phyloP scores from a whole-genome alignment of 2,113 vertebrate species.

The Pyrgilauda ruficollis region DNA sequence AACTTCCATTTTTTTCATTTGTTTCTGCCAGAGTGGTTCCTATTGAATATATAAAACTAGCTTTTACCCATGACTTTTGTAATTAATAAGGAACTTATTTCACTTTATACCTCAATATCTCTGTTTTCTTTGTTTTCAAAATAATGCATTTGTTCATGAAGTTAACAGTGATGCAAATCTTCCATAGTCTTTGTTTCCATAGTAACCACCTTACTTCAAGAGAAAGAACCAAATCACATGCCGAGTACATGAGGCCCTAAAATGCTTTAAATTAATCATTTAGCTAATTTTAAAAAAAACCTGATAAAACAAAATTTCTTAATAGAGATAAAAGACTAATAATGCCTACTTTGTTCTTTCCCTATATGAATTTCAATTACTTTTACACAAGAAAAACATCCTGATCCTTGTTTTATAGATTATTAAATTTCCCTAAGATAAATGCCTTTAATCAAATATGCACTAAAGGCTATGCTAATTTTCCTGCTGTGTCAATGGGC shows the following conservation, averaged over 20 bases:
- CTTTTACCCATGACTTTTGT: background rate
- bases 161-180: background rate
- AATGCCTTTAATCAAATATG: background rate
- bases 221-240: background rate
- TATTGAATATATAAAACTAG: background rate
- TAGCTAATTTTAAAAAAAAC: background rate
- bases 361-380: background rate
- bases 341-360: background rate
- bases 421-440: background rate
- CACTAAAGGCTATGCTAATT: background rate
- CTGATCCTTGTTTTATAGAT: background rate
- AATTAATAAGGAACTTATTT: background rate
- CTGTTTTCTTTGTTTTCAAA: background rate
- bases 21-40: background rate
- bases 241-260: background rate
- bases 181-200: background rate
- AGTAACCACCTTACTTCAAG: background rate
- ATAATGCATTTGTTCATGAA: background rate
- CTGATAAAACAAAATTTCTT: background rate
- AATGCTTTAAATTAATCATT: background rate
- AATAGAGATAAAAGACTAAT: background rate
- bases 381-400: background rate
- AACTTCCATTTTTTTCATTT: background rate
- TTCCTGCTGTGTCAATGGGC: background rate
- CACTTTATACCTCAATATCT: background rate